phyloP scores from a whole-genome alignment of 1,140 invertebrate genomes.

The Pseudobourletiella spinata region DNA sequence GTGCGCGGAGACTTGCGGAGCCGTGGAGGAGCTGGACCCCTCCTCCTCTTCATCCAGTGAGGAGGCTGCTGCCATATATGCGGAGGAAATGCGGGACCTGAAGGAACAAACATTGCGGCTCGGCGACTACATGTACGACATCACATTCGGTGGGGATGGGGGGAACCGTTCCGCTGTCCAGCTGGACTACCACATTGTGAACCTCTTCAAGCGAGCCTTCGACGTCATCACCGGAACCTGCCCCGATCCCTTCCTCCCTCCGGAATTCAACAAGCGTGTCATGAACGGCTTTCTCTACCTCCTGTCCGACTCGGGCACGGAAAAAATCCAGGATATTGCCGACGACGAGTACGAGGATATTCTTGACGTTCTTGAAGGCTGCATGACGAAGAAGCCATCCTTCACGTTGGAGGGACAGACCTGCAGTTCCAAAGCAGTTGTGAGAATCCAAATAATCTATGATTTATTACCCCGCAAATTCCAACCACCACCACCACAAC shows the following conservation, averaged over 20 bases:
- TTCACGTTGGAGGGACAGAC: slow-evolving; percentile 20
- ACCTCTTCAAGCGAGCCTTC: slow-evolving; percentile 15
- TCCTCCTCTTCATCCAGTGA: neutral
- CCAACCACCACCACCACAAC: neutral
- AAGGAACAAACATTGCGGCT: slow-evolving; percentile 24
- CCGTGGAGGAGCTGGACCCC: neutral
- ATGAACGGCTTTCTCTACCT: slow-evolving; percentile 24
- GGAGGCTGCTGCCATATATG: neutral
- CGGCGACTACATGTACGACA: slow-evolving; percentile 25
- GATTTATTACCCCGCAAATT: neutral
- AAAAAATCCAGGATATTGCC: slow-evolving; percentile 15
- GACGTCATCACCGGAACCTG: slow-evolving; percentile 17
- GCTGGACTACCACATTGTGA: slow-evolving; percentile 14
- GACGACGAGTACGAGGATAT: slow-evolving; percentile 26
- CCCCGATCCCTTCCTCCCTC: slow-evolving; percentile 17
- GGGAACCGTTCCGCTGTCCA: slow-evolving; percentile 4
- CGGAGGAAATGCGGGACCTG: neutral
- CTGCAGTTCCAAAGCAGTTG: slow-evolving; percentile 13
- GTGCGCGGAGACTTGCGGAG: slow-evolving; percentile 1
- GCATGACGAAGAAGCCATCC: slow-evolving; percentile 5
- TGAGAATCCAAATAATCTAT: slow-evolving; percentile 2
- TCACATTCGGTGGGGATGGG: neutral
- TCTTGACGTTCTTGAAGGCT: slow-evolving; percentile 16
- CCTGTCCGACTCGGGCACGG: slow-evolving; percentile 19
- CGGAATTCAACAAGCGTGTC: slow-evolving; percentile 16